Evolutionary conservation across 2,797 vertebrate species (phyloP), one percentile per base, ranked within the genome.

Genomic region (Molossus alvarezi): DNA sequence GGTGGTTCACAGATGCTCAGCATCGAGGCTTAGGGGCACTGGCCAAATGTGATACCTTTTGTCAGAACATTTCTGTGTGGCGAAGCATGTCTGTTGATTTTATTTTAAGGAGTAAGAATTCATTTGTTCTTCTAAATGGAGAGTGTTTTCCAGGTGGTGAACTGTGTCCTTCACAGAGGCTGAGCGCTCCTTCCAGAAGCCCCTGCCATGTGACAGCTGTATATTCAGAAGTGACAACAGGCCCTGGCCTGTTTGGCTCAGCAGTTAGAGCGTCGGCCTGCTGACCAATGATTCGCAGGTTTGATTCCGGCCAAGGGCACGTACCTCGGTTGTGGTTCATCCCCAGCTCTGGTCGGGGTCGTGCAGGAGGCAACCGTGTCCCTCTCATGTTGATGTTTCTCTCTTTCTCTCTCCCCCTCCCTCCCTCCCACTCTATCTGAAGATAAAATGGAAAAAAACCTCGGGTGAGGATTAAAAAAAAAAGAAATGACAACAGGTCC

Each of bases 111-210:
- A 69, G 14, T 71, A 77, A 82, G 80, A 93, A 73, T 73, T 55
- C 41, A 45, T 92, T 69, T 57, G 25, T 94, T 92, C 55, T 92
- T 83, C 67, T 67, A 33, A 91, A 60, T 62, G n/a, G 45, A 76
- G 57, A 55, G 71, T 65, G 23, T 83, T 37, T 53, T 89, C 80
- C 37, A 53, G 75, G 53, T 86, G 71, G 41, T 45, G 76, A 90
- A 41, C 27, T 18, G 55, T 51, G 72, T 69, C 62, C 41, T 13
- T 65, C 48, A 65, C 60, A 83, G 72, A 64, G 48, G 29, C 25
- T 29, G 51, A 83, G 67, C 55, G 48, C 10, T 67, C 58, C 29
- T 89, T 37, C 67, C 67, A 80, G 64, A 37, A 69, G 77, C 48
- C 79, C 33, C 41, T 55, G 71, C 45, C 10, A 8, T 65, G 76